Conservation (phyloP, 1,140 invertebrate genomes). For the Ostrea edulis region DNA sequence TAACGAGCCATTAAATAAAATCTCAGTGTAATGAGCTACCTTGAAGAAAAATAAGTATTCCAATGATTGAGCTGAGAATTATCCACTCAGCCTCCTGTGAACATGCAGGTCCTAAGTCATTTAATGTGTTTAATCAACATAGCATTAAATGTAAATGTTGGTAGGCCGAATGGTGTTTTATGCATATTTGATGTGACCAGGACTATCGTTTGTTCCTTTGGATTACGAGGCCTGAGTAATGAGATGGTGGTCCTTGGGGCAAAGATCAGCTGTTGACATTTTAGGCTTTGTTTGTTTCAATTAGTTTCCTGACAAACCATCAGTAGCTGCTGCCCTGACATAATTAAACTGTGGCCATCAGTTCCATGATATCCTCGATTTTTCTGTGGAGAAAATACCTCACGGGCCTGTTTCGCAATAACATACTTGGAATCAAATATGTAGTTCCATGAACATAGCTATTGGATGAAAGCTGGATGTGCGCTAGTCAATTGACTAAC, state of each 20-base stretch:
- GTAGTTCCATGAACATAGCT: not conserved
- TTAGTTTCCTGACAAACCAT: not conserved
- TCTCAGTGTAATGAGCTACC: too few species aligned
- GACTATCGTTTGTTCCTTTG: not conserved
- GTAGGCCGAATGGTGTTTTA: too few species aligned
- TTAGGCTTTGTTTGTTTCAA: not conserved
- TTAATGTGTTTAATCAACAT: too few species aligned
- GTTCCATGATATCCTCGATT: not conserved
- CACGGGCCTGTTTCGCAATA: not conserved
- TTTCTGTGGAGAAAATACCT: not conserved
- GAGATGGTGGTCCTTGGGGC: not conserved
- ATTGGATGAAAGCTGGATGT: not conserved
- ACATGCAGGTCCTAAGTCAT: too few species aligned
- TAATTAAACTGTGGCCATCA: not conserved
- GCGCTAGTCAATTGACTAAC: not conserved
- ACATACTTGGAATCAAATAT: not conserved
- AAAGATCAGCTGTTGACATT: constrained; percentile 7
- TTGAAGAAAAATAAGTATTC: too few species aligned
- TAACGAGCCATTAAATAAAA: too few species aligned
- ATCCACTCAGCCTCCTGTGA: too few species aligned
- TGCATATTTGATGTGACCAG: not conserved
- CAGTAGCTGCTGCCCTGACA: not conserved
- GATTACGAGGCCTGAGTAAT: not conserved
- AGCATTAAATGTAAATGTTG: too few species aligned
- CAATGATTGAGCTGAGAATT: too few species aligned